These are phyloP conservation scores for Zophobas atratus DNA, from an alignment of 1,140 invertebrate genomes.

Conservation along the genomic window DNA sequence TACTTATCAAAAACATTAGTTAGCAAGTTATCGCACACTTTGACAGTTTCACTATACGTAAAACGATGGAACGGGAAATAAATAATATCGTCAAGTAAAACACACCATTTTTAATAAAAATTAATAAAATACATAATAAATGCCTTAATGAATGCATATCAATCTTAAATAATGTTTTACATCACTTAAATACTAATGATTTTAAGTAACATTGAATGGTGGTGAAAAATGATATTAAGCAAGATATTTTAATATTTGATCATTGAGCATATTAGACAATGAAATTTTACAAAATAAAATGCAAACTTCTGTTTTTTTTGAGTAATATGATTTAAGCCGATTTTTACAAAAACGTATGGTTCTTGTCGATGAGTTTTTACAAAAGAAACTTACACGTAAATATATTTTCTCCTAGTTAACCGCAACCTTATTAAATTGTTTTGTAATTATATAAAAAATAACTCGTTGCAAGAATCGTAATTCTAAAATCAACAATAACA, in stretches of 20 bases:
- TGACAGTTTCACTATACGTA: neutral
- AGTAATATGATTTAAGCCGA: conserved; percentile 1
- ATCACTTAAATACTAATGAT: conserved; percentile 48
- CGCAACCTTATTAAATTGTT: conserved; percentile 56
- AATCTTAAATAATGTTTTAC: conserved; percentile 51
- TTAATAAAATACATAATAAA: conserved; percentile 66
- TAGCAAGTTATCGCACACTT: neutral
- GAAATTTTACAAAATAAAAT: conserved; percentile 24
- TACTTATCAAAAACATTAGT: conserved; percentile 34
- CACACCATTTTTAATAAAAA: conserved; percentile 67
- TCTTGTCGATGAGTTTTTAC: conserved; percentile 8
- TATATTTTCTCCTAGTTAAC: conserved; percentile 54
- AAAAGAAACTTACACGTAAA: conserved; percentile 9
- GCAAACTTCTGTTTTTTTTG: conserved; percentile 26
- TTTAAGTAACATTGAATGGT: conserved; percentile 48
- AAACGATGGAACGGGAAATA: neutral
- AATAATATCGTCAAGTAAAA: conserved; percentile 54
- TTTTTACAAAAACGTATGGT: neutral
- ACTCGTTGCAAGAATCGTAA: conserved; percentile 49
- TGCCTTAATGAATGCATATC: conserved; percentile 63
- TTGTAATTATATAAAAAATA: conserved; percentile 51
- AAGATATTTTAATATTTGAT: conserved; percentile 51
- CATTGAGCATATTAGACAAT: conserved; percentile 55
- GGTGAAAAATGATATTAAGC: conserved; percentile 52
- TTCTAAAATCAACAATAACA: conserved; percentile 54